Conservation (phyloP, 2,797 vertebrate genomes). For the Hapalemur alaotrensis region DNA sequence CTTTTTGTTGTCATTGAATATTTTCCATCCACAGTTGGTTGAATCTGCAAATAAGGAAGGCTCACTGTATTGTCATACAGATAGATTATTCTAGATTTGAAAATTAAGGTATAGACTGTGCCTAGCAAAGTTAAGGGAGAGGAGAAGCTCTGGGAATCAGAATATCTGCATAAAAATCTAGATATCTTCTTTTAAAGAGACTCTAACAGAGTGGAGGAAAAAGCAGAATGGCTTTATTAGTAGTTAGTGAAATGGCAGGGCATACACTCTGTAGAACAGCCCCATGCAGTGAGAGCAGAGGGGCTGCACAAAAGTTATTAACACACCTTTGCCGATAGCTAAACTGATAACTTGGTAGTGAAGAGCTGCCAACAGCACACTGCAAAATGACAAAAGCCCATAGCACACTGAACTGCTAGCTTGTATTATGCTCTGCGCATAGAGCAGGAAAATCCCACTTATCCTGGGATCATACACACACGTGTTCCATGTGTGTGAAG, state of each 20-base stretch:
- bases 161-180: constrained; percentile 36
- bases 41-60: not conserved
- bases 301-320: not conserved
- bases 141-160: not conserved
- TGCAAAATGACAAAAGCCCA: not conserved
- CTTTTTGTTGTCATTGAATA: not conserved
- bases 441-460: not conserved
- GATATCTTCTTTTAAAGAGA: constrained; percentile 5
- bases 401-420: not conserved
- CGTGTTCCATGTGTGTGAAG: not conserved
- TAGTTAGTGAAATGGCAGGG: constrained; percentile 43
- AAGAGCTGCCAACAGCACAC: not conserved
- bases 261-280: not conserved
- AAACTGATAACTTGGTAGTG: not conserved
- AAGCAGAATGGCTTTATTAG: not conserved
- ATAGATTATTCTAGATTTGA: not conserved
- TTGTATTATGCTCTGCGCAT: not conserved
- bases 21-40: not conserved
- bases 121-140: not conserved
- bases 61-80: not conserved
- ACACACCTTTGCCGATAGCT: constrained; percentile 33
- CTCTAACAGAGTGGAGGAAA: not conserved
- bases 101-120: not conserved
- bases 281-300: constrained; percentile 33
- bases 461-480: not conserved